These are phyloP conservation scores for Otus sunia DNA, from an alignment of 2,113 vertebrate genomes.

Conservation along the genomic window DNA sequence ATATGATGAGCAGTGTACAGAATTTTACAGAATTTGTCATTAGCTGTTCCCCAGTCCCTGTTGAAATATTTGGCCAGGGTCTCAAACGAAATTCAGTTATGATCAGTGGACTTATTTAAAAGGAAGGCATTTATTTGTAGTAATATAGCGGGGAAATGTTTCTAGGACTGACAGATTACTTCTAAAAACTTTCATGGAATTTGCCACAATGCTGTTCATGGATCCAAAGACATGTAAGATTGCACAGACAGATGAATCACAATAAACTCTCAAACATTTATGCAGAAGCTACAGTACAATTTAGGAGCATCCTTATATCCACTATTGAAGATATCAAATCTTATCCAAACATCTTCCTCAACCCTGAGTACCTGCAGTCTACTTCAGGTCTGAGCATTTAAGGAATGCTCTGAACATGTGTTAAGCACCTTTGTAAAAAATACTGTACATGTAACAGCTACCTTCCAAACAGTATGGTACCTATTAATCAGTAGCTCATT, in stretches of 20 bases:
- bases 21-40: not conserved
- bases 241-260: not conserved
- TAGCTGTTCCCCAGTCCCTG: not conserved
- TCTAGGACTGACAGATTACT: not conserved
- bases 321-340: not conserved
- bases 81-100: not conserved
- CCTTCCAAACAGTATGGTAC: not conserved
- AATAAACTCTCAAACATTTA: not conserved
- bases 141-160: not conserved
- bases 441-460: not conserved
- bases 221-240: not conserved
- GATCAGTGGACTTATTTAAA: not conserved
- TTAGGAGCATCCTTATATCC: not conserved
- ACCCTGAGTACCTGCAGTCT: not conserved
- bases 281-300: not conserved
- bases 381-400: not conserved
- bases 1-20: not conserved
- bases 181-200: not conserved
- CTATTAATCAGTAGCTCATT: not conserved
- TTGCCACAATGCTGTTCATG: not conserved
- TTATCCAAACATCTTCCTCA: not conserved
- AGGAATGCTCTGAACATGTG: not conserved
- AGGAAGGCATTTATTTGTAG: not conserved
- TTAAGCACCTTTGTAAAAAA: not conserved
- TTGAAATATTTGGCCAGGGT: not conserved